Evolutionary conservation across 2,113 vertebrate genomes (phyloP), one percentile per base, ranked within the genome.

Genomic region (Caranx ignobilis): DNA sequence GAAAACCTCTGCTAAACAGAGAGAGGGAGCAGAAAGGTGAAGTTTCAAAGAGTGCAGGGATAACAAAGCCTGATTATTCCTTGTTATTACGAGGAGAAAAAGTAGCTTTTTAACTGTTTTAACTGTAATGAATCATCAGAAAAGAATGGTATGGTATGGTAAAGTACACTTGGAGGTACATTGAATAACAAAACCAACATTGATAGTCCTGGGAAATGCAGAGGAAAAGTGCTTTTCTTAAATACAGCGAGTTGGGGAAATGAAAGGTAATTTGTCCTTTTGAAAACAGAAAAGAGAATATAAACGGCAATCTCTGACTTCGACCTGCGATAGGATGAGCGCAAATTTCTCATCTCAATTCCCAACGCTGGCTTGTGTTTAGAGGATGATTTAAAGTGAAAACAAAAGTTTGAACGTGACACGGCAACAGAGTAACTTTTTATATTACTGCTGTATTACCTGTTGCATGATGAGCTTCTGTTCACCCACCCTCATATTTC

Each of bases 41-140:
- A 73, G 66, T 47, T 79, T 71, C 7, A 83, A 73, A 71, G 45
- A 41, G 2, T 2, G 11, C 8, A 61, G 37, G 66, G 31, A 69
- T 43, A 79, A 85, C 75, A n/a, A 78, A 64, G 41, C 11, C 31
- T 70, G 61, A 77, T 74, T 77, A 57, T 31, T 63, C 41, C 47
- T 75, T 80, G 64, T 71, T 71, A 65, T 76, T 71, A 79, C 21
- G 60, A 65, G 15, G 39, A 72, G 21, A 18, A 75, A 70, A 82
- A 71, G 62, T 70, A 43, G 2, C 26, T 75, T 79, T 31, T 31
- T 54, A 71, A 39, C 68, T n/a, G n/a, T n/a, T n/a, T n/a, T n/a
- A 82, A 68, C 18, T 1, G 5, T 43, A 75, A 77, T 56, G 34
- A 80, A 41, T 68, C 37, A 88, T 81, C 59, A 32, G 11, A 50